These are phyloP conservation scores for Onthophagus sagittarius DNA, from an alignment of 2,888 invertebrate species.

Conservation along the genomic window DNA sequence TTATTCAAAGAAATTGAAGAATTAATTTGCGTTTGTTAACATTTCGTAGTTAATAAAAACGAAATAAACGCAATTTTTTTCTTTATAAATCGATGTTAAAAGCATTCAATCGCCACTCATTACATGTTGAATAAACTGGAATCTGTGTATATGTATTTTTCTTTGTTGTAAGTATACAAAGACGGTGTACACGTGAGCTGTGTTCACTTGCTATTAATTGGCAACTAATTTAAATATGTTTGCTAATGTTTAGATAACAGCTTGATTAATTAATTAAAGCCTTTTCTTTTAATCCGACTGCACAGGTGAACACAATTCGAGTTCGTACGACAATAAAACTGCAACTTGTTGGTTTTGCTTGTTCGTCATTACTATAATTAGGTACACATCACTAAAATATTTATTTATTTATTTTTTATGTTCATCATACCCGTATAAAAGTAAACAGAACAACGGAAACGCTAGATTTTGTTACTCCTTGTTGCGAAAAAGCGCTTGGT, in stretches of 20 bases:
- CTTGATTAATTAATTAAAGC: too few species aligned
- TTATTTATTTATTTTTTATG: not conserved
- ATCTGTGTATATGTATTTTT: conserved; percentile 17
- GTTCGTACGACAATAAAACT: not conserved
- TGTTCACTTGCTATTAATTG: not conserved
- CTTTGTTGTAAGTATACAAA: conserved; percentile 20
- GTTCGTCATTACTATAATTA: not conserved
- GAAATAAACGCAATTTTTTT: not conserved
- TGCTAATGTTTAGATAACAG: too few species aligned
- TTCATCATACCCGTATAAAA: not conserved
- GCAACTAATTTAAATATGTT: not conserved
- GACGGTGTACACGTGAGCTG: not conserved
- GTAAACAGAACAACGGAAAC: not conserved
- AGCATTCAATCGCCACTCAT: not conserved
- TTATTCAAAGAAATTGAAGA: not conserved
- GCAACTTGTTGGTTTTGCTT: not conserved
- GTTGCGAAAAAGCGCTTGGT: conserved; percentile 3
- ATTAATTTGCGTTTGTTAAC: not conserved
- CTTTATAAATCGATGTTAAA: not conserved
- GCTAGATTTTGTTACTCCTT: not conserved
- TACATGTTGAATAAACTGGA: conserved; percentile 14
- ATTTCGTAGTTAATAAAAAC: not conserved
- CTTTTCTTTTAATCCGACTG: not conserved
- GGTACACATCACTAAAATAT: not conserved
- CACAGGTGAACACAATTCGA: not conserved